A percentile compares a stretch with the other conserved stretches of the same genome.
phyloP scores from a whole-genome alignment of 1,140 invertebrate species.

The Drosophila pseudoananassae region DNA sequence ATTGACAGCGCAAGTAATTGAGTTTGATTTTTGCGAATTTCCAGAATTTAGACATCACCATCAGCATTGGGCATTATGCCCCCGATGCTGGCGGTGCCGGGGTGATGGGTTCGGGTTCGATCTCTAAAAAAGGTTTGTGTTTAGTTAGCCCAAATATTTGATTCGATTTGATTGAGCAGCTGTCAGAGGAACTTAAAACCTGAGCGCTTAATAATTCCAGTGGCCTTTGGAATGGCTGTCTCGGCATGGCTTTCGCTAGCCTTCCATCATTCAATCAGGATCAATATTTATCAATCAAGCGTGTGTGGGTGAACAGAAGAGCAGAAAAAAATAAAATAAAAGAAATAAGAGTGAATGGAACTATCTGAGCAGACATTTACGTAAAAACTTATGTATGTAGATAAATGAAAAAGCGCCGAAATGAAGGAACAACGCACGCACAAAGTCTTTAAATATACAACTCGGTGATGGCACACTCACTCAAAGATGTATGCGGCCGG shows the following conservation, averaged over 20 bases:
- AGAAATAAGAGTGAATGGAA: conserved; percentile 18
- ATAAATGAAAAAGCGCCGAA: conserved; percentile 4
- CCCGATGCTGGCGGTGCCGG: neutral
- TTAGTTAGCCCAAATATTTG: conserved; percentile 78
- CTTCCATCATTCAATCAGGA: conserved; percentile 81
- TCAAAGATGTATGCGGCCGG: conserved; percentile 9
- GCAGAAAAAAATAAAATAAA: neutral
- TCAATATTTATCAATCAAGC: conserved; percentile 79
- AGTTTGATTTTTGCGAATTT: conserved; percentile 79
- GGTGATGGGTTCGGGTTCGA: conserved; percentile 15
- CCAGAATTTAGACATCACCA: conserved; percentile 72
- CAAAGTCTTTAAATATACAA: conserved; percentile 4
- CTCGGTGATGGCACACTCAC: conserved; percentile 13
- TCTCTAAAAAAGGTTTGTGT: conserved; percentile 75
- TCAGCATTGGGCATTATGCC: neutral
- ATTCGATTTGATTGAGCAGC: conserved; percentile 80
- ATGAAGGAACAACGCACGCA: conserved; percentile 34
- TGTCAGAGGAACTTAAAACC: conserved; percentile 70
- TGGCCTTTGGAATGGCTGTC: conserved; percentile 39
- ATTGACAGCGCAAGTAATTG: conserved; percentile 78
- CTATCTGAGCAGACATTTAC: conserved; percentile 20
- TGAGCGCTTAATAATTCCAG: conserved; percentile 66
- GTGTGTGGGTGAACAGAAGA: conserved; percentile 31
- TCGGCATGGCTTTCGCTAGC: conserved; percentile 57
- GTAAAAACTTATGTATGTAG: neutral